phyloP scores from a whole-genome alignment of 2,888 invertebrate genomes.

The Eumerus sabulonum region DNA sequence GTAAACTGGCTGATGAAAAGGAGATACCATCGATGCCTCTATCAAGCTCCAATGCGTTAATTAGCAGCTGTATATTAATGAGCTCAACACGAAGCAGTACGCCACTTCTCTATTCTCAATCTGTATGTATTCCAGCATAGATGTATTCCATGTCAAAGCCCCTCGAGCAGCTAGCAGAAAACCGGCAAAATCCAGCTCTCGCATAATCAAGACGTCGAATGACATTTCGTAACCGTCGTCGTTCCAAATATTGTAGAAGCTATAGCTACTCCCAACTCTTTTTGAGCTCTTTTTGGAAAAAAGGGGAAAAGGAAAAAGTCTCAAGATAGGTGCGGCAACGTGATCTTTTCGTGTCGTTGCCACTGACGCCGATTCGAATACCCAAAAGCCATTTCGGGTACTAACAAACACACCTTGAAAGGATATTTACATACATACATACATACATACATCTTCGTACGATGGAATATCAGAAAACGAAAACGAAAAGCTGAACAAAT shows the following conservation, averaged over 20 bases:
- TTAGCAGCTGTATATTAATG: too few relatives aligned
- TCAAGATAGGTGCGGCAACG: constrained; percentile 48
- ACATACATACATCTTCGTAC: background rate
- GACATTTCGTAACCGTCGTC: constrained; percentile 41
- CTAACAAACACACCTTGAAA: constrained; percentile 19
- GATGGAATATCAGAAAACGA: background rate
- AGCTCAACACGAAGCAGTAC: too few relatives aligned
- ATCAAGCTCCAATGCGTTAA: too few relatives aligned
- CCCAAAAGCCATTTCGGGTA: constrained; percentile 12
- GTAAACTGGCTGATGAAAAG: too few relatives aligned
- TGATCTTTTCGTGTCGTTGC: constrained; percentile 37
- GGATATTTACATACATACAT: constrained; percentile 4
- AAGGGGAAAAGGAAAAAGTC: too few relatives aligned
- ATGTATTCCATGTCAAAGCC: too few relatives aligned
- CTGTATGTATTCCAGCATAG: too few relatives aligned
- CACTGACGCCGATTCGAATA: background rate
- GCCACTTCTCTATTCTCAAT: too few relatives aligned
- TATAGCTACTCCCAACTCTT: constrained; percentile 11
- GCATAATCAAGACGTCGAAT: constrained; percentile 1
- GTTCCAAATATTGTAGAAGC: constrained; percentile 18
- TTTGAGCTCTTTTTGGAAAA: too few relatives aligned
- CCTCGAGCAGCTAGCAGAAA: too few relatives aligned
- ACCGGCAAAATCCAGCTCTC: constrained; percentile 1
- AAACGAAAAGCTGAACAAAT: background rate
- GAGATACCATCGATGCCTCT: too few relatives aligned